phyloP scores from a whole-genome alignment of 2,888 invertebrate genomes.

The Hartigia nigra region DNA sequence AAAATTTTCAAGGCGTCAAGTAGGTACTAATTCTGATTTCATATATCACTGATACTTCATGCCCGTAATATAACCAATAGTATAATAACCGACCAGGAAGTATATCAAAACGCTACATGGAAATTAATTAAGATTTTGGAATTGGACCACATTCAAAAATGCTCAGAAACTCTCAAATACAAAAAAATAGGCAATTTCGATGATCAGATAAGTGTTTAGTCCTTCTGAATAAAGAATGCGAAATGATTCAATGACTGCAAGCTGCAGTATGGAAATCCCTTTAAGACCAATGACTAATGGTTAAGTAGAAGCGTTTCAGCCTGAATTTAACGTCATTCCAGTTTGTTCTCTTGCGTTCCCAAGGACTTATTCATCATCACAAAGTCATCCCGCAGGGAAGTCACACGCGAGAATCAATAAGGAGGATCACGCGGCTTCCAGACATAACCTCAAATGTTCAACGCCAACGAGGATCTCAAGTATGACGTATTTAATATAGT shows the following conservation, averaged over 20 bases:
- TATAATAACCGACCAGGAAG: background rate
- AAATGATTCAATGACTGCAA: background rate
- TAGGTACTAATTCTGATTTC: background rate
- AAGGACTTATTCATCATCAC: constrained; percentile 18
- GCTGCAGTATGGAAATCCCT: constrained; percentile 1
- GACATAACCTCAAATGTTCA: background rate
- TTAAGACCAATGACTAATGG: constrained; percentile 6
- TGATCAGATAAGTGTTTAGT: background rate
- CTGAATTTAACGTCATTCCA: background rate
- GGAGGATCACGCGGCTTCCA: background rate
- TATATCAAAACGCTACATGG: background rate
- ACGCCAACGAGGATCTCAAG: background rate
- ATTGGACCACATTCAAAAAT: no score
- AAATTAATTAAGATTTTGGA: background rate
- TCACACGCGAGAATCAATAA: background rate
- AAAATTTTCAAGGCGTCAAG: background rate
- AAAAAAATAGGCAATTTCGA: background rate
- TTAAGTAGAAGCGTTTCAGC: background rate
- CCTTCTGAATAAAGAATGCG: background rate
- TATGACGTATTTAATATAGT: background rate
- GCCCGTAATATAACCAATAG: background rate
- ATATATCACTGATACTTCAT: background rate
- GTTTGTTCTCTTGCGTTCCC: constrained; percentile 13
- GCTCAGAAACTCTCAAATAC: no score
- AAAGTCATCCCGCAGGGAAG: constrained; percentile 5